Percentiles rank a stretch among this genome's conserved stretches.
Evolutionary conservation across 2,113 vertebrate genomes (phyloP).

Genomic region (Hoplias malabaricus): DNA sequence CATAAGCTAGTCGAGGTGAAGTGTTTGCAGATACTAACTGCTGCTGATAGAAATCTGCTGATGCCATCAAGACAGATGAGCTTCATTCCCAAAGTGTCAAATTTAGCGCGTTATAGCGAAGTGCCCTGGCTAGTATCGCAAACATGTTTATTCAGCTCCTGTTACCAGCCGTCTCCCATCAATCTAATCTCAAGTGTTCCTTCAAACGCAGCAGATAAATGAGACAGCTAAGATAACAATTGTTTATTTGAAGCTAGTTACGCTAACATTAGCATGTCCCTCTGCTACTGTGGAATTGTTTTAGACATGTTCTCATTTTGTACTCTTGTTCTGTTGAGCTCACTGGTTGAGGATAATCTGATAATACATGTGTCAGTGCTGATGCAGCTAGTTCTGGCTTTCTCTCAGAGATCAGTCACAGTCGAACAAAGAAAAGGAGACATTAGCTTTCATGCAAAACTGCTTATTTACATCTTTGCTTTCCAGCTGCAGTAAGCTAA

Average conservation of each 20-base stretch:
- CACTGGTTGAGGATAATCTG: constrained; percentile 3
- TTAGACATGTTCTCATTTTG: neutral
- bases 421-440: constrained; percentile 1
- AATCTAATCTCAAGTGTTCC: constrained; percentile 34
- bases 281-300: neutral
- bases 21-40: constrained; percentile 66
- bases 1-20: constrained; percentile 22
- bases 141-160: constrained; percentile 48
- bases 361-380: constrained; percentile 34
- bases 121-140: constrained; percentile 53
- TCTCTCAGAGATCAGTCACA: neutral
- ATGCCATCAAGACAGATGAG: constrained; percentile 52
- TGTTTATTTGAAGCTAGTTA: neutral
- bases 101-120: constrained; percentile 70
- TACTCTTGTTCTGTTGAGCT: neutral
- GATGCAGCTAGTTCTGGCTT: constrained; percentile 7
- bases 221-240: neutral
- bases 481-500: neutral
- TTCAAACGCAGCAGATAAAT: neutral
- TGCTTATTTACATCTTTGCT: neutral
- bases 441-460: neutral
- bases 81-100: constrained; percentile 67
- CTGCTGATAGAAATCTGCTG: constrained; percentile 75
- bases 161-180: constrained; percentile 38
- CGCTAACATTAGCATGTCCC: no score